Evolutionary conservation across 2,113 vertebrate genomes (phyloP).

Genomic region (Anguilla rostrata): DNA sequence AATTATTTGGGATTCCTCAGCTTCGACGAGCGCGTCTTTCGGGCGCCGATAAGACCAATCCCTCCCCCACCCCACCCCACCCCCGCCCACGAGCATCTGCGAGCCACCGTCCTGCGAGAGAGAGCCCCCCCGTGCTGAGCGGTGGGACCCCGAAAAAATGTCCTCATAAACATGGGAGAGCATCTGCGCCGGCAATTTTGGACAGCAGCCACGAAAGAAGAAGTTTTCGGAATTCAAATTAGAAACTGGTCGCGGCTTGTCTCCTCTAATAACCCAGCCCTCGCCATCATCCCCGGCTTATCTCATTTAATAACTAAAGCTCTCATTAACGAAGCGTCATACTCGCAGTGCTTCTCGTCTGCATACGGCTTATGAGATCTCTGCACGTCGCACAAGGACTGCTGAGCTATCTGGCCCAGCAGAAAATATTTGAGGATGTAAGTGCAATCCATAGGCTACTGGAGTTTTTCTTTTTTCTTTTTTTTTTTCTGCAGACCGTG

Average conservation of each 20-base stretch:
- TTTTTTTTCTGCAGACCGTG: slow-evolving; percentile 35
- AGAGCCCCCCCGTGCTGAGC: not conserved
- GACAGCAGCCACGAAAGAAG: not conserved
- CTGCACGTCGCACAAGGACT: not conserved
- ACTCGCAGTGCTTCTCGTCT: not conserved
- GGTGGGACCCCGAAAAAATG: not conserved
- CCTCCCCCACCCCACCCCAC: no score
- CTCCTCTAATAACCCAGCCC: not conserved
- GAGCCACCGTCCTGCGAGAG: not conserved
- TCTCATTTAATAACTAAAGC: not conserved
- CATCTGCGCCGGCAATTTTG: not conserved
- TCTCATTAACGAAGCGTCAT: not conserved
- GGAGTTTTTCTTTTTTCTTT: not conserved
- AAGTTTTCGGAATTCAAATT: not conserved
- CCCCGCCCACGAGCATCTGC: not conserved
- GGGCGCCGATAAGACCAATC: no score
- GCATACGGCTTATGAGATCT: not conserved
- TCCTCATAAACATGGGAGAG: not conserved
- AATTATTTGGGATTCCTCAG: no score
- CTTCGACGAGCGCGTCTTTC: no score
- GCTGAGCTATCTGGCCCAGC: not conserved
- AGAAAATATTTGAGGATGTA: slow-evolving; percentile 24
- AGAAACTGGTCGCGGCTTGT: not conserved
- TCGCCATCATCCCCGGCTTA: not conserved
- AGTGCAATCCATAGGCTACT: slow-evolving; percentile 4